phyloP scores from a whole-genome alignment of 1,140 invertebrate species.

The Magallana gigas region DNA sequence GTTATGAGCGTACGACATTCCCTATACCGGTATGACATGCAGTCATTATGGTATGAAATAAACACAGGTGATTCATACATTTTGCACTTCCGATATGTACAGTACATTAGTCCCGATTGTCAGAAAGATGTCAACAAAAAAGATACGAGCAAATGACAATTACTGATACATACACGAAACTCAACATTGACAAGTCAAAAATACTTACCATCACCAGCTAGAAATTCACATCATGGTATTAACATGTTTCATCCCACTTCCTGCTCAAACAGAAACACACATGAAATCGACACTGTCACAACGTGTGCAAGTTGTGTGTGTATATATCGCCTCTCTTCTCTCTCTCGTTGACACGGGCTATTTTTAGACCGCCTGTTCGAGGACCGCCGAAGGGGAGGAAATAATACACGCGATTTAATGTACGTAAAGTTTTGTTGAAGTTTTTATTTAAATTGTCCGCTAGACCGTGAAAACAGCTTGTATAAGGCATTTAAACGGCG shows the following conservation, averaged over 20 bases:
- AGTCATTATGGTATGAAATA: too few species aligned
- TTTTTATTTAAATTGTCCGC: neutral
- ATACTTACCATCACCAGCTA: too few species aligned
- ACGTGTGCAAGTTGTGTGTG: neutral
- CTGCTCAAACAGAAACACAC: neutral
- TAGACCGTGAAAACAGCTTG: conserved; percentile 4
- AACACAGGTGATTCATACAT: neutral
- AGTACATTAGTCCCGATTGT: neutral
- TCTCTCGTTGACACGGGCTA: conserved; percentile 16
- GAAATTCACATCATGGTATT: neutral
- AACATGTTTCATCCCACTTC: neutral
- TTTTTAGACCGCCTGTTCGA: neutral
- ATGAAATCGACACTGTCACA: conserved; percentile 8
- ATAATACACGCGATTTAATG: neutral
- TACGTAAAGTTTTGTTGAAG: neutral
- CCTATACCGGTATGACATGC: too few species aligned
- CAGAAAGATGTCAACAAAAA: neutral
- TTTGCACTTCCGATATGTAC: neutral
- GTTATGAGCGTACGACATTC: too few species aligned
- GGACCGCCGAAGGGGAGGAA: conserved; percentile 14
- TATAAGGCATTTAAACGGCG: neutral
- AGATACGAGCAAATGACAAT: neutral
- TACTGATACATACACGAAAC: too few species aligned
- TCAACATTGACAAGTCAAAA: too few species aligned
- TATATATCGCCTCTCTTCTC: neutral